phyloP scores from a whole-genome alignment of 2,113 vertebrate species.

The Quiscalus mexicanus region DNA sequence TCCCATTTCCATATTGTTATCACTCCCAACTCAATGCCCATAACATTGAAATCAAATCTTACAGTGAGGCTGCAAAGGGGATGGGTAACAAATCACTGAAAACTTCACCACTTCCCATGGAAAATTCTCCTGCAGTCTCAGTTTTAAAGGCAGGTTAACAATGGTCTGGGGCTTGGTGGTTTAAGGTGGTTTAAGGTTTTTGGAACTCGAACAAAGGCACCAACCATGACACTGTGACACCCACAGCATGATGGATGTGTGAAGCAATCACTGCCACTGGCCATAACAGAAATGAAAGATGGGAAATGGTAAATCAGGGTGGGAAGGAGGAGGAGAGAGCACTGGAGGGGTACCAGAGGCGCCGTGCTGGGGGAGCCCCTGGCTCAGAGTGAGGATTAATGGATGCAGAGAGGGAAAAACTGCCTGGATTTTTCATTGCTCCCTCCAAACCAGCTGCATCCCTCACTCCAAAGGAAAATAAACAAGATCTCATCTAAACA shows the following conservation, averaged over 20 bases:
- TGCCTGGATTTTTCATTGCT: neutral
- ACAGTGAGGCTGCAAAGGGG: neutral
- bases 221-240: neutral
- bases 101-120: neutral
- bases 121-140: neutral
- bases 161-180: neutral
- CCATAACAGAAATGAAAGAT: neutral
- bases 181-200: neutral
- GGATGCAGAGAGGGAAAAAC: neutral
- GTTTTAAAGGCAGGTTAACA: neutral
- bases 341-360: neutral
- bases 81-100: neutral
- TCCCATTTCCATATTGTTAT: neutral
- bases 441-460: neutral
- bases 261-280: neutral
- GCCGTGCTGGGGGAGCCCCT: accelerated
- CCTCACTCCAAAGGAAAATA: constrained; percentile 24
- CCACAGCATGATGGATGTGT: neutral
- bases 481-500: constrained; percentile 18
- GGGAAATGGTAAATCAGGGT: neutral
- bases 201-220: neutral
- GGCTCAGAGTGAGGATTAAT: neutral
- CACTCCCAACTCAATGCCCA: neutral
- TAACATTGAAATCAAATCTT: accelerated
- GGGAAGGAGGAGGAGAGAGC: neutral